Conservation (phyloP, 2,888 invertebrate species). For the Tetropium fuscum region DNA sequence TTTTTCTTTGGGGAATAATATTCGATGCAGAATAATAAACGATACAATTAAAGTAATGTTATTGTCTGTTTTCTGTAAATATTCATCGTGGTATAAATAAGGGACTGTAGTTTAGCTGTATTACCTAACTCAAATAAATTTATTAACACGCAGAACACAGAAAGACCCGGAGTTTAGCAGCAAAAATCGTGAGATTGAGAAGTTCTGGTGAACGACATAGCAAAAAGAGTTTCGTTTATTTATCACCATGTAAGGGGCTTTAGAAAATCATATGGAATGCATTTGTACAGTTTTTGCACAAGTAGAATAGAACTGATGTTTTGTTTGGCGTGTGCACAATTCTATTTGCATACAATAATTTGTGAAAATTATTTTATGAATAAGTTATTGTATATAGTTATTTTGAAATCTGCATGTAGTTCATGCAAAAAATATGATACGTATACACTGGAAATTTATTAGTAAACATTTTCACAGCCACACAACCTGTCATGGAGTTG, state of each 20-base stretch:
- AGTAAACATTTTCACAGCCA: slow-evolving; percentile 71
- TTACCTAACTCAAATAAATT: slow-evolving; percentile 23
- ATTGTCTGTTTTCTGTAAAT: too few relatives aligned
- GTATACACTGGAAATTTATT: background rate
- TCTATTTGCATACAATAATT: slow-evolving; percentile 34
- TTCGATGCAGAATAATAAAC: too few relatives aligned
- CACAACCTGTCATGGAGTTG: slow-evolving; percentile 87
- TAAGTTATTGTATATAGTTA: background rate
- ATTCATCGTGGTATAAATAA: too few relatives aligned
- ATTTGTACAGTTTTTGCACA: slow-evolving; percentile 41
- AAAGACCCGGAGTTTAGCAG: slow-evolving; percentile 56
- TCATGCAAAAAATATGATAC: background rate
- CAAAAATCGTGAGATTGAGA: slow-evolving; percentile 61
- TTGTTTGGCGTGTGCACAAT: slow-evolving; percentile 23
- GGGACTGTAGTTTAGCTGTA: too few relatives aligned
- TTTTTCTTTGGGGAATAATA: too few relatives aligned
- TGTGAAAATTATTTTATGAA: background rate
- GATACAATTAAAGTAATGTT: too few relatives aligned
- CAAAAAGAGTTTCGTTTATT: slow-evolving; percentile 63
- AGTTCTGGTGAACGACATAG: slow-evolving; percentile 61
- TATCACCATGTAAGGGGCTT: slow-evolving; percentile 61
- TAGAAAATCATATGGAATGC: slow-evolving; percentile 33
- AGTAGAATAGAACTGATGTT: slow-evolving; percentile 38
- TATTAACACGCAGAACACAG: slow-evolving; percentile 44
- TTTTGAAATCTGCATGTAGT: slow-evolving; percentile 18